Evolutionary conservation across 2,797 vertebrate genomes (phyloP), one percentile per base, ranked within the genome.

Genomic region (Acrossocheilus wenchowensis): DNA sequence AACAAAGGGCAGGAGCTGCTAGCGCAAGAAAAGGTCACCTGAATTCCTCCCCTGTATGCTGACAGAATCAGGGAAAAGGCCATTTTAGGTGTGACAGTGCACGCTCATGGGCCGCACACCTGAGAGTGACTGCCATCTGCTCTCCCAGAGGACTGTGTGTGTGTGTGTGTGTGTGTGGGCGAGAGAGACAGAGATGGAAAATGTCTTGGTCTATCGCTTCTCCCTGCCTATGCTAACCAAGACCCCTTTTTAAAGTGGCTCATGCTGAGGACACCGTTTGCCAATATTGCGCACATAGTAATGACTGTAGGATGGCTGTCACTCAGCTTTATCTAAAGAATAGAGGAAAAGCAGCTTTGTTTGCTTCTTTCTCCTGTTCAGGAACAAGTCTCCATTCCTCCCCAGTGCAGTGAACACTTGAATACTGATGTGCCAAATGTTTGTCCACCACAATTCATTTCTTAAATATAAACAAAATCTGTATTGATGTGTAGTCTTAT

Each of bases 101-200:
- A 84, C 15, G 10, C 62, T 88, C 73, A 10, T 48, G 41, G 64
- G 30, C 60, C 84, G 6, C 73, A 83, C 57, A 83, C 82, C 64
- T 79, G 66, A 87, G 83, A 79, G 81, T 87, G 66, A 74, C 43
- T 78, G 84, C 84, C 71, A 60, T 84, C 69, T 87, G 83, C 84
- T 87, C 72, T 87, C 60, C 78, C 81, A 73, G 39, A 69, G 48
- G 48, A 45, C 1, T 50, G 4, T 4, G n/a, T 78, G n/a, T 81
- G 5, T 17, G 45, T 48, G 11, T 34, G n/a, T n/a, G 50, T 72
- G 74, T 75, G 36, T 78, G 48, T 6, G 50, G 14, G 84, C 9
- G 15, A 14, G 66, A 39, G 17, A 10, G 88, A 10, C 36, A 5
- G 83, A 60, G 23, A 19, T 69, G 64, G 74, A 83, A 81, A 86